These are phyloP conservation scores for Willisornis vidua DNA, from an alignment of 2,113 vertebrate genomes.

Conservation along the genomic window DNA sequence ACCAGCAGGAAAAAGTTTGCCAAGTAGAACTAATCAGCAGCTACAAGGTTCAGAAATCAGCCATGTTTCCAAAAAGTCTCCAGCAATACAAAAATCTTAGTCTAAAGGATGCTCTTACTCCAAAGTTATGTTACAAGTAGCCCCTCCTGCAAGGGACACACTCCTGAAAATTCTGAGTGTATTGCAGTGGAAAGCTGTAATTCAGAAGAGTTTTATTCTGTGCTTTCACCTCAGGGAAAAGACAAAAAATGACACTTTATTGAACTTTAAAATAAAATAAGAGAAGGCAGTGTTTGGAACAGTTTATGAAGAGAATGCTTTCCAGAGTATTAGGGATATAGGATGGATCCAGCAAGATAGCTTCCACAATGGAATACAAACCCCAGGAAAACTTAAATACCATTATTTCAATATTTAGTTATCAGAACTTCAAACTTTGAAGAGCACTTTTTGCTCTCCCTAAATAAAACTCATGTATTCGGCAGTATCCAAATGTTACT, in stretches of 20 bases:
- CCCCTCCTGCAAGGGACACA: not conserved
- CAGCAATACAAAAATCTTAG: not conserved
- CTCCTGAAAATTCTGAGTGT: not conserved
- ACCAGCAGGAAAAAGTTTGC: not conserved
- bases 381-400: not conserved
- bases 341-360: not conserved
- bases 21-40: not conserved
- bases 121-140: not conserved
- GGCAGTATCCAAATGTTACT: not conserved
- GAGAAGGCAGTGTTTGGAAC: not conserved
- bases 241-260: not conserved
- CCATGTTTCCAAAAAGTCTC: not conserved
- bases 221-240: not conserved
- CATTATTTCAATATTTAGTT: not conserved
- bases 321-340: not conserved
- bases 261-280: not conserved
- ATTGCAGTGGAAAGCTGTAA: not conserved
- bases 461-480: not conserved
- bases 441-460: not conserved
- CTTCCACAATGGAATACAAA: not conserved
- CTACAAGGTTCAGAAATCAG: not conserved
- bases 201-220: not conserved
- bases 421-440: not conserved
- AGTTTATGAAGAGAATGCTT: not conserved
- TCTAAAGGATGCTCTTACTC: not conserved